Evolutionary conservation across 2,888 invertebrate species (phyloP).

Genomic region (Pristionchus exspectatus): DNA sequence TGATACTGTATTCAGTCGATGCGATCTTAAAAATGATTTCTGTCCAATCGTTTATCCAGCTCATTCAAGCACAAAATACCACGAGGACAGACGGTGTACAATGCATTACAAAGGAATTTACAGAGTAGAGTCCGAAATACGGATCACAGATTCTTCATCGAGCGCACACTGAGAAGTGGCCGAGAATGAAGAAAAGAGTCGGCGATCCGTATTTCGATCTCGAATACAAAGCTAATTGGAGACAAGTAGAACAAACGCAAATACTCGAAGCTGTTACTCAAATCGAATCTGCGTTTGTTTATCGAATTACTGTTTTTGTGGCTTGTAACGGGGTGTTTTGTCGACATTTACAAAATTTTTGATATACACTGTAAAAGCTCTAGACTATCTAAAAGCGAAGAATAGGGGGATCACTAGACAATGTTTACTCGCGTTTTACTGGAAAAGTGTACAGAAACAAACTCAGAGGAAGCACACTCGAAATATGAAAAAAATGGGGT

Average conservation of each 20-base stretch:
- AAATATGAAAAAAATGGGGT: background rate
- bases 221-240: too few relatives aligned
- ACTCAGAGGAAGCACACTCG: background rate
- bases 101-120: background rate
- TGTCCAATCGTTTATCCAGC: background rate
- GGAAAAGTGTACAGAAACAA: background rate
- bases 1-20: too few relatives aligned
- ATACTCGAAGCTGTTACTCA: background rate
- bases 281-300: background rate
- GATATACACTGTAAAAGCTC: conserved; percentile 9
- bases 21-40: background rate
- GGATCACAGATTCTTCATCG: too few relatives aligned
- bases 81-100: background rate
- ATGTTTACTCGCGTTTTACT: background rate
- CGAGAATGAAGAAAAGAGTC: too few relatives aligned
- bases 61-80: background rate
- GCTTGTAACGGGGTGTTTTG: background rate
- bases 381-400: conserved; percentile 3
- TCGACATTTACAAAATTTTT: background rate
- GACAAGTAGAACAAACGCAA: background rate
- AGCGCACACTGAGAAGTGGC: too few relatives aligned
- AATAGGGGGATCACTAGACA: background rate
- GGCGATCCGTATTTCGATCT: too few relatives aligned
- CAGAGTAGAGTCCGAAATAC: background rate
- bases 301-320: conserved; percentile 32